These are phyloP conservation scores for fruit fly (Drosophila melanogaster) DNA, from an alignment of 1,140 invertebrate species.

Conservation along the genomic window Release_6_plus_ISO1_MT NT_037436.4:3151001-3151500, in stretches of 20 bases:
- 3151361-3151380: conserved; percentile 81
- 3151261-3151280: conserved; percentile 84
- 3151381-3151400: not conserved
- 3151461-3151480: conserved; percentile 12
- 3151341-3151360: conserved; percentile 83
- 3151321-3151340: conserved; percentile 83
- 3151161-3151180: conserved; percentile 85
- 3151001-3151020: conserved; percentile 80
- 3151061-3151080: conserved; percentile 76
- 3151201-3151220: not conserved
- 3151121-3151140: conserved; percentile 82
- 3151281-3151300: conserved; percentile 79
- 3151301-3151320: conserved; percentile 83
- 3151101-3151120: conserved; percentile 75
- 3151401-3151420: conserved; percentile 41
- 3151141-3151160: conserved; percentile 76
- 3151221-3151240: conserved; percentile 36
- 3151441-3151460: conserved; percentile 14
- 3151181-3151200: conserved; percentile 71
- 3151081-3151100: conserved; percentile 77
- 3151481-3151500: conserved; percentile 23
- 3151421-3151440: conserved; percentile 46
- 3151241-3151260: conserved; percentile 29
- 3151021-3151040: conserved; percentile 82
- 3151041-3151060: conserved; percentile 54